These are phyloP conservation scores for Phrynosoma blainvillii DNA, from an alignment of 2,113 vertebrate genomes.

Conservation along the genomic window DNA sequence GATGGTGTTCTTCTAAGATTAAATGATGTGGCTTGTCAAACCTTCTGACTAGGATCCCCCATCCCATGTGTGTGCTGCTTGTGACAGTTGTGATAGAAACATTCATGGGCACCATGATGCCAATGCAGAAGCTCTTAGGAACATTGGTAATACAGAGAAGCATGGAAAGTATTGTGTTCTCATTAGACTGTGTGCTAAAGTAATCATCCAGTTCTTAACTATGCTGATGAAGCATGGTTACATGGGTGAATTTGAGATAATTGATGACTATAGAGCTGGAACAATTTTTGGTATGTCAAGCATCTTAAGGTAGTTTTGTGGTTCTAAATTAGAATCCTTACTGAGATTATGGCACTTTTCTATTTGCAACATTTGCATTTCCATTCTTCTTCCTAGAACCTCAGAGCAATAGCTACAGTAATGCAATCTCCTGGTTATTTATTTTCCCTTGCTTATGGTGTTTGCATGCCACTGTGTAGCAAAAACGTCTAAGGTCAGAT, in stretches of 20 bases:
- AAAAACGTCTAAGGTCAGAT: neutral
- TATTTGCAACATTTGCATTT: neutral
- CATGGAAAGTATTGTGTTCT: too few relatives aligned
- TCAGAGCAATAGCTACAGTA: neutral
- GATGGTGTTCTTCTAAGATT: neutral
- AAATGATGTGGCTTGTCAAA: neutral
- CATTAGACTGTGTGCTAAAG: too few relatives aligned
- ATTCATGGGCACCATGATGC: too few relatives aligned
- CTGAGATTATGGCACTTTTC: too few relatives aligned
- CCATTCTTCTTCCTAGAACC: neutral
- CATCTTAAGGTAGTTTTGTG: neutral
- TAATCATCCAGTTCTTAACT: too few relatives aligned
- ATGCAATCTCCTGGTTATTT: neutral
- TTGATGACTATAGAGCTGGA: too few relatives aligned
- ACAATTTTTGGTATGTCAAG: neutral
- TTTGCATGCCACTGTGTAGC: neutral
- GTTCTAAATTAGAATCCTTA: neutral
- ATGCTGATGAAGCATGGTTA: too few relatives aligned
- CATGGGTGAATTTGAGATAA: too few relatives aligned
- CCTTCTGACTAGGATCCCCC: neutral
- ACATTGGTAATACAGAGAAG: too few relatives aligned
- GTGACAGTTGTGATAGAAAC: too few relatives aligned
- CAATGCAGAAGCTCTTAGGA: too few relatives aligned
- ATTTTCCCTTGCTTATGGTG: neutral
- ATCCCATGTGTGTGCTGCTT: neutral